Evolutionary conservation across 2,888 invertebrate genomes (phyloP).

Genomic region (Siphlonurus alternatus): DNA sequence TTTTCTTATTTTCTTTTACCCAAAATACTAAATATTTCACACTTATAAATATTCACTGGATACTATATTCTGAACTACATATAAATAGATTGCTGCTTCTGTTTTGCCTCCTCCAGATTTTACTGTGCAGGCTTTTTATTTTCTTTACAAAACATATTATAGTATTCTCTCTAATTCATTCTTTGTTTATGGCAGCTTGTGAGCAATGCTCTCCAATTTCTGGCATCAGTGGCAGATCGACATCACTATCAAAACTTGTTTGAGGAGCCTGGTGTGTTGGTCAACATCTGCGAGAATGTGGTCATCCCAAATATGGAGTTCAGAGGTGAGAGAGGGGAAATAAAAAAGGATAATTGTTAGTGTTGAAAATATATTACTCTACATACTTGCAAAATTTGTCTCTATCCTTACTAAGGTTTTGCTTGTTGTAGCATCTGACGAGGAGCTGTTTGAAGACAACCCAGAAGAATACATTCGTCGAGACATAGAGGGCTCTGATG

Average conservation of each 20-base stretch:
- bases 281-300: conserved; percentile 93
- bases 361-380: background rate
- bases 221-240: conserved; percentile 87
- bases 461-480: conserved; percentile 92
- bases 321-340: conserved; percentile 40
- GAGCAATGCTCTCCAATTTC: conserved; percentile 87
- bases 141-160: too few relatives aligned
- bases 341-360: background rate
- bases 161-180: too few relatives aligned
- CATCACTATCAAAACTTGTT: conserved; percentile 75
- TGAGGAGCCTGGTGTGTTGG: conserved; percentile 69
- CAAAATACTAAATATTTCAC: too few relatives aligned
- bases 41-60: too few relatives aligned
- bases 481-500: conserved; percentile 97
- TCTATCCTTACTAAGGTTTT: background rate
- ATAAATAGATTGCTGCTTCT: too few relatives aligned
- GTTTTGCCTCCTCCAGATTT: too few relatives aligned
- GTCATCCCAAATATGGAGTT: conserved; percentile 97
- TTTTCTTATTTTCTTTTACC: too few relatives aligned
- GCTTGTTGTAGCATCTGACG: conserved; percentile 54
- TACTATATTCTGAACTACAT: too few relatives aligned
- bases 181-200: too few relatives aligned
- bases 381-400: background rate
- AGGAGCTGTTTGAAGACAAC: conserved; percentile 94
- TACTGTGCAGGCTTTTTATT: too few relatives aligned